phyloP scores from a whole-genome alignment of 2,797 vertebrate species.

The Danio tinwini region DNA sequence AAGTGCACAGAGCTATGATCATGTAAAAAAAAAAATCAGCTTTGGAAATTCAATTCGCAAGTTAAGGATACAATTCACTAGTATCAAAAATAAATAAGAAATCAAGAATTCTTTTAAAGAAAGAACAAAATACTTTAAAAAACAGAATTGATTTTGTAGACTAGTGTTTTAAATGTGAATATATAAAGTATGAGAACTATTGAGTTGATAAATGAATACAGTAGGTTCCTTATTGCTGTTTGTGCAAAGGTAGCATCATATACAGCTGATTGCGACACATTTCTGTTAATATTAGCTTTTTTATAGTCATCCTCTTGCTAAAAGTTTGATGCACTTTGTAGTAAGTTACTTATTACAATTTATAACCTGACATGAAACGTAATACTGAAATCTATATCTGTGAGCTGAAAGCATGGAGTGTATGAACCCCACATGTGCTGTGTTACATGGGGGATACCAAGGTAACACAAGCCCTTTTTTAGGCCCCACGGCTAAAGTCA shows the following conservation, averaged over 20 bases:
- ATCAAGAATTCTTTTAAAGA: not conserved
- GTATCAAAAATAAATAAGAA: conserved; percentile 5
- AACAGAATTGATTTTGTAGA: not conserved
- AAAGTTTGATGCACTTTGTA: conserved; percentile 1
- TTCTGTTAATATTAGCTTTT: conserved; percentile 5
- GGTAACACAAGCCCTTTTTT: conserved; percentile 24
- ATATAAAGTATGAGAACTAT: not conserved
- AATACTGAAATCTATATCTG: not conserved
- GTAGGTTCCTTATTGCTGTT: not conserved
- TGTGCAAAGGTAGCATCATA: not conserved
- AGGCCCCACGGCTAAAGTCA: conserved; percentile 21
- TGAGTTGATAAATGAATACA: conserved; percentile 3
- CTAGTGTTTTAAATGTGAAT: not conserved
- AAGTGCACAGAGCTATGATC: not conserved
- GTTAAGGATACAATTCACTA: not conserved
- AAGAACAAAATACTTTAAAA: not conserved
- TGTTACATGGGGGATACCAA: conserved; percentile 3
- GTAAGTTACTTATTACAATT: not conserved
- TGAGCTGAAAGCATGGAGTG: not conserved
- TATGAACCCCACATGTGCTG: not conserved
- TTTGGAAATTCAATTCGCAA: conserved; percentile 4
- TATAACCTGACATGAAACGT: conserved; percentile 15
- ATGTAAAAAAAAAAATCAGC: not conserved
- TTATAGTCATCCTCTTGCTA: not conserved
- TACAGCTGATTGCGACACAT: not conserved